Conservation (phyloP, 2,113 vertebrate genomes). For the Zapus hudsonius region DNA sequence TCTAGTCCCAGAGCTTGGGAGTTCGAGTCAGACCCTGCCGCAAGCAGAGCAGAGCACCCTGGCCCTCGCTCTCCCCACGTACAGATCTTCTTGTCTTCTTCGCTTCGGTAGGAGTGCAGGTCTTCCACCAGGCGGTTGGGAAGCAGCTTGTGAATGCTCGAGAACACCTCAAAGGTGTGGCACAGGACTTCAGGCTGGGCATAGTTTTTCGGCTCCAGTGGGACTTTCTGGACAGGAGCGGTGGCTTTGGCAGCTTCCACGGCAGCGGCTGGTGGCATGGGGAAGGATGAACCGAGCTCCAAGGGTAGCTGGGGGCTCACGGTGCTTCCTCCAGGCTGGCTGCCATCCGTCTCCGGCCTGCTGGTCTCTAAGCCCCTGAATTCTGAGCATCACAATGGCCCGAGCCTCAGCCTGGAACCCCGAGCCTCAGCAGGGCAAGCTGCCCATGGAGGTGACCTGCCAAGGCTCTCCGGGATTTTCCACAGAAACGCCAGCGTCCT, state of each 20-base stretch:
- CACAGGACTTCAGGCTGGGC: not conserved
- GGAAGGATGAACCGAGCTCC: not conserved
- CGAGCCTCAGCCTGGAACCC: not conserved
- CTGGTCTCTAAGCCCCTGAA: not conserved
- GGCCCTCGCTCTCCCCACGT: not conserved
- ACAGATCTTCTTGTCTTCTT: conserved; percentile 57
- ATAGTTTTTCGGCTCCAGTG: not conserved
- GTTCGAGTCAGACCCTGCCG: too few species aligned
- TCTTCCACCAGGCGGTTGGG: conserved; percentile 55
- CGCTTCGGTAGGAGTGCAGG: conserved; percentile 58
- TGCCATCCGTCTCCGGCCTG: not conserved
- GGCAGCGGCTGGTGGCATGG: not conserved
- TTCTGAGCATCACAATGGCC: conserved; percentile 73
- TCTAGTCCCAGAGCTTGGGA: too few species aligned
- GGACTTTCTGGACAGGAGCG: not conserved
- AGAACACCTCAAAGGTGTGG: conserved; percentile 66
- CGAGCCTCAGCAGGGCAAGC: not conserved
- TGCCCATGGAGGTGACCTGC: not conserved
- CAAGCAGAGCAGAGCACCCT: too few species aligned
- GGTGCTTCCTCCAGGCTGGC: not conserved
- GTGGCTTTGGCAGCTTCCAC: not conserved
- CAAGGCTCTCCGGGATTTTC: not conserved
- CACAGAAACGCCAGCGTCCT: not conserved
- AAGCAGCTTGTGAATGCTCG: conserved; percentile 71
- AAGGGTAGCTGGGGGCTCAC: accelerated